Conservation (phyloP, 2,113 vertebrate genomes). For the Onychostoma macrolepis region DNA sequence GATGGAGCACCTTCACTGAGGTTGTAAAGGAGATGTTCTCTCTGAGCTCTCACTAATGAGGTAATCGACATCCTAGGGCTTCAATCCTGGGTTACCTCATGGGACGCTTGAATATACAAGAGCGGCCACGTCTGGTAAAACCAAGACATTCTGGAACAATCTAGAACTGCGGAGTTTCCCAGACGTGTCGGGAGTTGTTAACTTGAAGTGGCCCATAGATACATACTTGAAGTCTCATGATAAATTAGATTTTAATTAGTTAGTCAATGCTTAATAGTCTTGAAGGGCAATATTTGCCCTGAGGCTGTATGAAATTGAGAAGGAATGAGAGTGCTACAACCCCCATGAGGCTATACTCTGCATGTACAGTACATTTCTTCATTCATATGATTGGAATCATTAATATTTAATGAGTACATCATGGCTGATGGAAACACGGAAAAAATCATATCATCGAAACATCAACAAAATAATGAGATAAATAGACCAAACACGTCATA, state of each 20-base stretch:
- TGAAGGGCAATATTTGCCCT: conserved; percentile 41
- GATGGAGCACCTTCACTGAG: background rate
- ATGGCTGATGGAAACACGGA: background rate
- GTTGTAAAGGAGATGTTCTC: background rate
- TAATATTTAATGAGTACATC: conserved; percentile 33
- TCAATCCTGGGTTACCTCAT: conserved; percentile 15
- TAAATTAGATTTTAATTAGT: conserved; percentile 52
- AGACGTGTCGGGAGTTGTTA: conserved; percentile 65
- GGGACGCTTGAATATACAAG: background rate
- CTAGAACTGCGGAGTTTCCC: background rate
- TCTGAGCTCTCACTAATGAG: conserved; percentile 27
- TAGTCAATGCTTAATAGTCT: conserved; percentile 39
- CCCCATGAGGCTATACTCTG: background rate
- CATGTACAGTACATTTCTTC: conserved; percentile 1
- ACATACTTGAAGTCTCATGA: conserved; percentile 66
- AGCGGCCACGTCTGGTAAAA: background rate
- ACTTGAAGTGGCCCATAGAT: conserved; percentile 67
- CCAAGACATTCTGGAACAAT: conserved; percentile 33
- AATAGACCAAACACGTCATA: background rate
- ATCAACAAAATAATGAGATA: background rate
- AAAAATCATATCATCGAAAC: background rate
- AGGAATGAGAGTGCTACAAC: conserved; percentile 25
- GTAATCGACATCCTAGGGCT: background rate
- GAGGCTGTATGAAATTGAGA: conserved; percentile 45
- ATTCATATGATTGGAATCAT: conserved; percentile 29